phyloP scores from a whole-genome alignment of 2,888 invertebrate species.

The Ptychoptera contaminata region DNA sequence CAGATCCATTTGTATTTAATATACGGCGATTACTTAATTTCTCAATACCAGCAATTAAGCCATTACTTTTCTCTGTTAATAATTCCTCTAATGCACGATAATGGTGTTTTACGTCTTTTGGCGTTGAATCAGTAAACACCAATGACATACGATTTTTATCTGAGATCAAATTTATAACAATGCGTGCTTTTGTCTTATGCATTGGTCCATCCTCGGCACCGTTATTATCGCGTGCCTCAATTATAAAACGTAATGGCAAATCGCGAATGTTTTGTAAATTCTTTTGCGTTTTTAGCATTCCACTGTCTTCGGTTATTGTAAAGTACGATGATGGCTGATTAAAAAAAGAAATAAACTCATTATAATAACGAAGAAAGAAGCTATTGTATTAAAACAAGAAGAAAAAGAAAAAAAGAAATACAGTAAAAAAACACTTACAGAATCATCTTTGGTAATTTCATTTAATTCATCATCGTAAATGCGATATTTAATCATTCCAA shows the following conservation, averaged over 20 bases:
- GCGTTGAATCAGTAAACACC: slow-evolving; percentile 56
- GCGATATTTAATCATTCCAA: slow-evolving; percentile 59
- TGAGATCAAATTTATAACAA: slow-evolving; percentile 51
- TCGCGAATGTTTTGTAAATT: slow-evolving; percentile 52
- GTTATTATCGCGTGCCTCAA: slow-evolving; percentile 41
- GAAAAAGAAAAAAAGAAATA: background rate
- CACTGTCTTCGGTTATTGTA: slow-evolving; percentile 53
- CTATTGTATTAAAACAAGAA: background rate
- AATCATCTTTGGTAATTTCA: slow-evolving; percentile 18
- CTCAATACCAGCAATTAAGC: slow-evolving; percentile 65
- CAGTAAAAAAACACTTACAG: slow-evolving; percentile 16
- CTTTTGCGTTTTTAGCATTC: slow-evolving; percentile 57
- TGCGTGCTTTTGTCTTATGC: slow-evolving; percentile 24
- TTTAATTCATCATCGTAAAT: slow-evolving; percentile 28
- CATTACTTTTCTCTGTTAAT: slow-evolving; percentile 40
- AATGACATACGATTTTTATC: slow-evolving; percentile 63
- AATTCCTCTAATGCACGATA: slow-evolving; percentile 33
- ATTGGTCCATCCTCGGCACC: slow-evolving; percentile 33
- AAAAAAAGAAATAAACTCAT: background rate
- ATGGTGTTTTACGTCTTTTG: slow-evolving; percentile 46
- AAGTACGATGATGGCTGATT: slow-evolving; percentile 39
- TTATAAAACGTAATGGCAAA: slow-evolving; percentile 58
- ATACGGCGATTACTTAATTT: slow-evolving; percentile 64
- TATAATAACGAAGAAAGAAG: background rate
- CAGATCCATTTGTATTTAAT: slow-evolving; percentile 55